Conservation (phyloP, 2,113 vertebrate species). For the Coturnix japonica region DNA sequence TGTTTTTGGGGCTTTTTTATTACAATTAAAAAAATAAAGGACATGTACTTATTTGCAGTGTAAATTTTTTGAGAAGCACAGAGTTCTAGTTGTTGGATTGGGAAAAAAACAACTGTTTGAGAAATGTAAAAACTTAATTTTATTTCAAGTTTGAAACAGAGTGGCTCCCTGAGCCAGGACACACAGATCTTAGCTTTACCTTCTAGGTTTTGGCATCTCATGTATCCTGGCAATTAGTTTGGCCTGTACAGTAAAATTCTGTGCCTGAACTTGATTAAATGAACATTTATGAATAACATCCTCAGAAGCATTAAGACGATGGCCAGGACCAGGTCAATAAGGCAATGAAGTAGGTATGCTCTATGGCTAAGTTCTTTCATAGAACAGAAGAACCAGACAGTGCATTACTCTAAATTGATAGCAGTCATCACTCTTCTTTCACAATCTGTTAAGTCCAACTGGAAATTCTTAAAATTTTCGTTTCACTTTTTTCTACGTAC, state of each 20-base stretch:
- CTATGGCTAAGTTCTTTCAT: conserved; percentile 40
- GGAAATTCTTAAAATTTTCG: conserved; percentile 60
- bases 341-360: not conserved
- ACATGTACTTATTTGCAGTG: conserved; percentile 66
- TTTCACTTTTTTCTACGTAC: conserved; percentile 26
- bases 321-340: conserved; percentile 33
- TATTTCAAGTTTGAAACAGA: conserved; percentile 59
- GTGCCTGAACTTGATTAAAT: conserved; percentile 86
- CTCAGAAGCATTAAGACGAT: conserved; percentile 76
- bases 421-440: conserved; percentile 49
- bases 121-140: conserved; percentile 74
- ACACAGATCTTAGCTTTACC: conserved; percentile 83
- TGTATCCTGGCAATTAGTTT: conserved; percentile 72
- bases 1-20: no score
- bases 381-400: conserved; percentile 48
- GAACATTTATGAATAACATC: conserved; percentile 86
- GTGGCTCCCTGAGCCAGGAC: conserved; percentile 78
- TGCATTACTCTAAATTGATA: conserved; percentile 53
- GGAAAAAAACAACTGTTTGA: conserved; percentile 85
- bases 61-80: conserved; percentile 80
- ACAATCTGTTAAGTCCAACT: not conserved
- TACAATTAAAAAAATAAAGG: conserved; percentile 76
- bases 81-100: conserved; percentile 82
- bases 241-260: conserved; percentile 73
- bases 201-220: conserved; percentile 80